phyloP scores from a whole-genome alignment of 2,797 vertebrate species.

The Euthynnus affinis region DNA sequence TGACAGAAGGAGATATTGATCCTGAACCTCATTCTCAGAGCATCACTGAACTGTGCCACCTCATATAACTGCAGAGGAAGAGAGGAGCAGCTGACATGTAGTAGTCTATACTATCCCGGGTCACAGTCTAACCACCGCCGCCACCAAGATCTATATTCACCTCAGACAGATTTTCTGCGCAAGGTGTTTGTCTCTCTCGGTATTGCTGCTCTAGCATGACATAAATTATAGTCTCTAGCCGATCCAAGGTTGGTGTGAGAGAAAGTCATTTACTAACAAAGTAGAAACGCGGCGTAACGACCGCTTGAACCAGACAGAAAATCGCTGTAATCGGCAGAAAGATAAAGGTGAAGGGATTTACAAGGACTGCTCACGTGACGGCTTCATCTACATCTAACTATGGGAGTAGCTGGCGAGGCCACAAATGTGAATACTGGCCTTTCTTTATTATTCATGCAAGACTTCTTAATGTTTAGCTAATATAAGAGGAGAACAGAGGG shows the following conservation, averaged over 20 bases:
- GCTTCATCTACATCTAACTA: slow-evolving; percentile 4
- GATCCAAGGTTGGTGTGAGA: not conserved
- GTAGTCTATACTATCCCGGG: slow-evolving; percentile 1
- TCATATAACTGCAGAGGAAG: slow-evolving; percentile 54
- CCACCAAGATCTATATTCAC: slow-evolving; percentile 29
- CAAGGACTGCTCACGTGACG: not conserved
- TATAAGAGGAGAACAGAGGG: not conserved
- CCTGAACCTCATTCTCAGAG: slow-evolving; percentile 68
- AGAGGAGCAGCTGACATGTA: slow-evolving; percentile 43
- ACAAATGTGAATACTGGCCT: slow-evolving; percentile 17
- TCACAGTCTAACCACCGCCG: slow-evolving; percentile 18
- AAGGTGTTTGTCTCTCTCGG: slow-evolving; percentile 29
- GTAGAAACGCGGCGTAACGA: not conserved
- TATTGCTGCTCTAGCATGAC: slow-evolving; percentile 16
- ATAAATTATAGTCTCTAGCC: slow-evolving; percentile 11
- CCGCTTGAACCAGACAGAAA: not conserved
- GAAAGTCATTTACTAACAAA: slow-evolving; percentile 31
- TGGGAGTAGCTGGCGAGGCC: slow-evolving; percentile 6
- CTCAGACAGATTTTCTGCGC: slow-evolving; percentile 31
- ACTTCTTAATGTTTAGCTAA: slow-evolving; percentile 31
- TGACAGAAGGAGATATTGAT: slow-evolving; percentile 78
- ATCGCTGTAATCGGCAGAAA: slow-evolving; percentile 3
- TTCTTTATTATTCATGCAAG: slow-evolving; percentile 5
- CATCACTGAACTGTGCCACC: slow-evolving; percentile 62
- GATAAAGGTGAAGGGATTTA: slow-evolving; percentile 16